These are phyloP conservation scores for Chaetorhynchus papuensis DNA, from an alignment of 2,113 vertebrate species.

Conservation along the genomic window DNA sequence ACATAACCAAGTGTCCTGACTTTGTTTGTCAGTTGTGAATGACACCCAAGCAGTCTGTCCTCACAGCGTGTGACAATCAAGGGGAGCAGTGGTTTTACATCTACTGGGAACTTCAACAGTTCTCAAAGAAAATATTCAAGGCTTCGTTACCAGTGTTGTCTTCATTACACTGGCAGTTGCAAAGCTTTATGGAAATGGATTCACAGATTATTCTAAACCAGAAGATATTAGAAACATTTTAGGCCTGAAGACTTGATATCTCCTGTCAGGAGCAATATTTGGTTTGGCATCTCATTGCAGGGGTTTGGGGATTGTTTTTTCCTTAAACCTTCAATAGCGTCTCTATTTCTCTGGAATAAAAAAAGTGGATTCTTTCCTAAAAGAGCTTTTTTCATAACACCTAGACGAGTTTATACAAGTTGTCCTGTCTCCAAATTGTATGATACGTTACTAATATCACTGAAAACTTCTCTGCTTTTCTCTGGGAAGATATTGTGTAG, in stretches of 20 bases:
- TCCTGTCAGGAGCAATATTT: background rate
- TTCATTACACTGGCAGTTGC: background rate
- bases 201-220: background rate
- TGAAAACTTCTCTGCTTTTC: background rate
- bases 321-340: background rate
- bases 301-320: background rate
- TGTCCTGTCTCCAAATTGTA: background rate
- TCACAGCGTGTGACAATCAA: background rate
- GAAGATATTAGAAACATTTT: background rate
- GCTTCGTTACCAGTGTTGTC: rapidly evolving
- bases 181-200: background rate
- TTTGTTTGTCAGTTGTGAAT: background rate
- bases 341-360: background rate
- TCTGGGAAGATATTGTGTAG: background rate
- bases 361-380: background rate
- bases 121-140: background rate
- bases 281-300: background rate
- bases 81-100: background rate
- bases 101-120: background rate
- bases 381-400: background rate
- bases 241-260: background rate
- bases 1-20: background rate
- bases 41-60: background rate
- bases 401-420: background rate
- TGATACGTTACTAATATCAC: background rate